Evolutionary conservation across 2,888 invertebrate species (phyloP).

Genomic region (Zaprionus bogoriensis): DNA sequence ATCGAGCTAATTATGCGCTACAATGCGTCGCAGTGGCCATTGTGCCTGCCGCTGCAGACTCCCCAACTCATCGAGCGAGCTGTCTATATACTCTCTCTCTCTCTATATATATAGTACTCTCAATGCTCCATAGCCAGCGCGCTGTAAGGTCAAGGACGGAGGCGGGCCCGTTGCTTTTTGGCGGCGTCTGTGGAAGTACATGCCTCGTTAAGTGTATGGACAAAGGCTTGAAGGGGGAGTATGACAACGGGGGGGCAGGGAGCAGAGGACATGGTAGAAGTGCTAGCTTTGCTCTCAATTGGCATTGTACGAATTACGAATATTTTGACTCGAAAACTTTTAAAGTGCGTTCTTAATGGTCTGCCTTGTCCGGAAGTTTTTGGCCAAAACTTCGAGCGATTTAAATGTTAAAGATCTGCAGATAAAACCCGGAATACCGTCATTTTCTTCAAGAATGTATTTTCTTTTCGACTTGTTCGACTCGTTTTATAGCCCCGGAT

Average conservation of each 20-base stretch:
- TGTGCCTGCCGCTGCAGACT: constrained; percentile 47
- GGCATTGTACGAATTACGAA: constrained; percentile 22
- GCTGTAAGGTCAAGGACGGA: constrained; percentile 42
- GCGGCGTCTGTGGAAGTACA: constrained; percentile 14
- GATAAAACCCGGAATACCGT: not conserved
- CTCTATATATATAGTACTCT: constrained; percentile 6
- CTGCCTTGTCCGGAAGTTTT: not conserved
- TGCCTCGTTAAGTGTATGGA: constrained; percentile 35
- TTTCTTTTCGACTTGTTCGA: no score
- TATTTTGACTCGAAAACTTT: constrained; percentile 22
- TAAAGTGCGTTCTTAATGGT: constrained; percentile 20
- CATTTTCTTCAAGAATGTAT: no score
- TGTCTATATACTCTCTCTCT: not conserved
- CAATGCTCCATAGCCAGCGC: not conserved
- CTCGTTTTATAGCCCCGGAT: not conserved
- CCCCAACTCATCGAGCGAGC: constrained; percentile 9
- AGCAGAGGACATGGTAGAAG: not conserved
- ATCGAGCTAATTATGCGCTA: constrained; percentile 75
- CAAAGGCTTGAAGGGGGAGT: constrained; percentile 8
- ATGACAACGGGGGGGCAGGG: not conserved
- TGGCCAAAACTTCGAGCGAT: not conserved
- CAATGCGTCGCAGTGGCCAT: constrained; percentile 66
- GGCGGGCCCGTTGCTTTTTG: constrained; percentile 11
- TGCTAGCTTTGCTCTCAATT: constrained; percentile 21
- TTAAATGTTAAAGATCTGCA: not conserved